Conservation (phyloP, 2,888 invertebrate genomes). For the Mimas tiliae region DNA sequence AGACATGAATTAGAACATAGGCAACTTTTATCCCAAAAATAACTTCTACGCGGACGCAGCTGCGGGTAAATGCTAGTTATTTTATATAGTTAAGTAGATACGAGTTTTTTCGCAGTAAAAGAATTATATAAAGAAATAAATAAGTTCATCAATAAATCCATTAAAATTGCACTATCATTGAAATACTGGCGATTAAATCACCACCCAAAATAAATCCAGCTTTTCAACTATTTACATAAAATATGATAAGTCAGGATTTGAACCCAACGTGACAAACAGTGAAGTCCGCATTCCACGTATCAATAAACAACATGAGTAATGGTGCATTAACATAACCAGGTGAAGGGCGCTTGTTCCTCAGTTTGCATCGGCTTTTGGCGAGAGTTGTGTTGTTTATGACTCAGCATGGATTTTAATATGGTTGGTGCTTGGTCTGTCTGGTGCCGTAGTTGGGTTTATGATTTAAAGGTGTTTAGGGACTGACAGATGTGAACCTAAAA, state of each 20-base stretch:
- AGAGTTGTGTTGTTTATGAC: slow-evolving; percentile 27
- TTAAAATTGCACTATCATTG: too few relatives aligned
- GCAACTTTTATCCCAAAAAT: too few relatives aligned
- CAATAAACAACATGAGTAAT: slow-evolving; percentile 45
- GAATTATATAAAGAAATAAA: too few relatives aligned
- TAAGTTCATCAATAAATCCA: too few relatives aligned
- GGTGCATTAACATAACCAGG: slow-evolving; percentile 53
- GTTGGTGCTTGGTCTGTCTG: neutral
- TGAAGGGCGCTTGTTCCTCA: slow-evolving; percentile 50
- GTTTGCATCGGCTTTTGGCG: slow-evolving; percentile 39
- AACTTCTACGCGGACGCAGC: too few relatives aligned
- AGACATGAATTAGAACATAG: too few relatives aligned
- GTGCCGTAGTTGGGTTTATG: neutral
- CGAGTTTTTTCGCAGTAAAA: too few relatives aligned
- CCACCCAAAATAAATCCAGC: too few relatives aligned
- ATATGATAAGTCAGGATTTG: neutral
- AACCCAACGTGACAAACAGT: neutral
- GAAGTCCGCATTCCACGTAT: slow-evolving; percentile 27
- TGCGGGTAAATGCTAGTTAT: too few relatives aligned
- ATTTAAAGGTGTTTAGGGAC: neutral
- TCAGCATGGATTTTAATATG: slow-evolving; percentile 21
- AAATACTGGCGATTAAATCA: too few relatives aligned
- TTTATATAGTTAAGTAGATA: too few relatives aligned
- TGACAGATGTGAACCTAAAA: neutral
- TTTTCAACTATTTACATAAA: neutral